phyloP scores from a whole-genome alignment of 2,797 vertebrate species.

The Thaleichthys pacificus region DNA sequence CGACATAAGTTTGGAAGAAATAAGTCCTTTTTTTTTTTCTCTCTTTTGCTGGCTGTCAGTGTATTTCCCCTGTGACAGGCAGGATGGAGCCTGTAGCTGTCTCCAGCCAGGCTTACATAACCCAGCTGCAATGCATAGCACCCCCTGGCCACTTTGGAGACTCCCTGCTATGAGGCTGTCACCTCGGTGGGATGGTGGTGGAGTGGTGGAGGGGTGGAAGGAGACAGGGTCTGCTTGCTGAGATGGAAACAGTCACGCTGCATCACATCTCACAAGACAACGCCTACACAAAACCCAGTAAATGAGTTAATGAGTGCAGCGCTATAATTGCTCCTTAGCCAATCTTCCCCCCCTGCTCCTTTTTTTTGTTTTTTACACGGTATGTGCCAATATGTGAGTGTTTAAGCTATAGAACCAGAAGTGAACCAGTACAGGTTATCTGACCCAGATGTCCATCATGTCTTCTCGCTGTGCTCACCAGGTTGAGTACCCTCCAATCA shows the following conservation, averaged over 20 bases:
- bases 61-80: slow-evolving; percentile 44
- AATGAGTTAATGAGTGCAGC: slow-evolving; percentile 43
- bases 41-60: slow-evolving; percentile 25
- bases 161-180: slow-evolving; percentile 51
- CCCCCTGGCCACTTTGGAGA: slow-evolving; percentile 48
- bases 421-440: slow-evolving; percentile 21
- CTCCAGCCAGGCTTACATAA: slow-evolving; percentile 66
- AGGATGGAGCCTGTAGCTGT: slow-evolving; percentile 57
- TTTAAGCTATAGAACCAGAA: background rate
- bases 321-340: slow-evolving; percentile 45
- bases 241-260: slow-evolving; percentile 16
- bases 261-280: background rate
- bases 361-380: slow-evolving; percentile 12
- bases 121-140: slow-evolving; percentile 30
- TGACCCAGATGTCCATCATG: slow-evolving; percentile 57
- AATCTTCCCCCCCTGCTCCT: slow-evolving; percentile 39
- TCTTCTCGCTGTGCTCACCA: slow-evolving; percentile 5
- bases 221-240: slow-evolving; percentile 39
- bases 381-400: slow-evolving; percentile 11
- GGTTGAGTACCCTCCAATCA: background rate
- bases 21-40: slow-evolving; percentile 7
- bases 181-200: slow-evolving; percentile 17
- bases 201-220: slow-evolving; percentile 28
- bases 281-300: slow-evolving; percentile 27
- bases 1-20: background rate